Conservation (phyloP, 2,797 vertebrate species). For the Neosalanx taihuensis region DNA sequence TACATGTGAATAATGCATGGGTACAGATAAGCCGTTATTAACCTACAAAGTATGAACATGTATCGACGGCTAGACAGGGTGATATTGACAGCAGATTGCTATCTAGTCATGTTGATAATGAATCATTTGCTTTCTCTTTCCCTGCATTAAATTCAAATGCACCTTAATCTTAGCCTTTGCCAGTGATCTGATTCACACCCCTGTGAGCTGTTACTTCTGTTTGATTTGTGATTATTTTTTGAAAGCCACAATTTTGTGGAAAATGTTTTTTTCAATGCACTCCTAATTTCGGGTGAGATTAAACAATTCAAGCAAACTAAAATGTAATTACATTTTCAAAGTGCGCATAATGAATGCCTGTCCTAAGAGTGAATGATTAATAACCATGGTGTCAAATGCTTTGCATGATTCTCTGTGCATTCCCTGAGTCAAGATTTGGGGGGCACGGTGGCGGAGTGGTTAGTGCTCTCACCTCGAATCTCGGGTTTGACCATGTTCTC, state of each 20-base stretch:
- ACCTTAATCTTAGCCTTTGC: not conserved
- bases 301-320: conserved; percentile 10
- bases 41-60: not conserved
- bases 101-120: not conserved
- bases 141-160: not conserved
- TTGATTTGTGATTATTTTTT: too few species aligned
- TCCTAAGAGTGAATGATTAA: conserved; percentile 6
- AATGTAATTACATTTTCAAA: conserved; percentile 7
- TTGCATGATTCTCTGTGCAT: not conserved
- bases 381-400: conserved; percentile 6
- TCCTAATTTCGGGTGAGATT: not conserved
- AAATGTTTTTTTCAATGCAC: not conserved
- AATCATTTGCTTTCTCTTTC: not conserved
- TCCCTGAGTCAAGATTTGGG: not conserved
- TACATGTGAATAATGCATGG: conserved; percentile 16
- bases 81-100: not conserved
- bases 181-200: too few species aligned
- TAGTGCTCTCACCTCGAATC: too few species aligned
- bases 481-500: too few species aligned
- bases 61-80: not conserved
- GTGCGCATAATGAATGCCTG: conserved; percentile 8
- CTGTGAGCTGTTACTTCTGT: too few species aligned
- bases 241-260: too few species aligned
- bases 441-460: too few species aligned
- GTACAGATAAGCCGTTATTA: conserved; percentile 24